Conservation (phyloP, 2,113 vertebrate species). For the Syrrhaptes paradoxus region DNA sequence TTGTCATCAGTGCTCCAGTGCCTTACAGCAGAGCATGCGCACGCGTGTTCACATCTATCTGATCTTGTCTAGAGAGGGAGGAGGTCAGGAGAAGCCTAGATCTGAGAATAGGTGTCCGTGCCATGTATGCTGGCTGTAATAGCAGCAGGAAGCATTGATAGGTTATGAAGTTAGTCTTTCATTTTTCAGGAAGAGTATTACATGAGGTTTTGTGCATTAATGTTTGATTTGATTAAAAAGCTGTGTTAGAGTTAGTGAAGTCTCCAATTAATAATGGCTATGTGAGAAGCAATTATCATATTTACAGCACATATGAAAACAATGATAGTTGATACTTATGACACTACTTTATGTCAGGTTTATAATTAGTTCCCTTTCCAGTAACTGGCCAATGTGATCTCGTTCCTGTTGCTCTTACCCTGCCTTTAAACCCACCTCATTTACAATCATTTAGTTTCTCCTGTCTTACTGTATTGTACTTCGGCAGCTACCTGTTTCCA, state of each 20-base stretch:
- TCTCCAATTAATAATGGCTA: background rate
- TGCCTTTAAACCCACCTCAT: background rate
- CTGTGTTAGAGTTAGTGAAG: background rate
- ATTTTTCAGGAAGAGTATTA: background rate
- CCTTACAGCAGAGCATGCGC: background rate
- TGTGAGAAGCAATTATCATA: background rate
- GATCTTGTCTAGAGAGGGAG: background rate
- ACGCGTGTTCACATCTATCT: rapidly evolving
- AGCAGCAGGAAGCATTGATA: background rate
- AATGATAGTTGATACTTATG: background rate
- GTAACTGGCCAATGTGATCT: background rate
- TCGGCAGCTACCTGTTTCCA: background rate
- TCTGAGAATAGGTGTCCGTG: background rate
- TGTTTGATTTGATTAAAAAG: background rate
- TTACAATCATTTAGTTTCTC: background rate
- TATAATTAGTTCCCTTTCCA: background rate
- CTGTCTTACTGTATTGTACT: background rate
- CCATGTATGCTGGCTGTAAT: rapidly evolving
- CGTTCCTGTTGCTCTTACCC: background rate
- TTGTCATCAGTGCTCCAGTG: background rate
- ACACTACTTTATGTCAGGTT: background rate
- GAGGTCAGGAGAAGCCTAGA: background rate
- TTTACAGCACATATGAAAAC: background rate
- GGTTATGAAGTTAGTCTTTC: background rate
- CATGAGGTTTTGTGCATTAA: background rate